phyloP scores from a whole-genome alignment of 2,113 vertebrate genomes.

The Laterallus jamaicensis region DNA sequence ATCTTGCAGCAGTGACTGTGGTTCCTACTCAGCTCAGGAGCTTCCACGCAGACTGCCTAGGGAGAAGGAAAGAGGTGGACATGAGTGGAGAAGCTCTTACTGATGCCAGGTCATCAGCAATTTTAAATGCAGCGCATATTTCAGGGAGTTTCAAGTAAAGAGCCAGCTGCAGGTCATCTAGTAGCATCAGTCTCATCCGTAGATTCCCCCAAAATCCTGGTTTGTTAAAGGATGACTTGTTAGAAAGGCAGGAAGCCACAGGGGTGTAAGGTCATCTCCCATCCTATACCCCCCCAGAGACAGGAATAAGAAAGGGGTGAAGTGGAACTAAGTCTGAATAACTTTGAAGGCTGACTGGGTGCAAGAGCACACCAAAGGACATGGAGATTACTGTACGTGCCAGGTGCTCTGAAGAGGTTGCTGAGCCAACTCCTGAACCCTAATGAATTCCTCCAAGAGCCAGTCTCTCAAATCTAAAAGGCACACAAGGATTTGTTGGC shows the following conservation, averaged over 20 bases:
- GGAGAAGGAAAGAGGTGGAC: not conserved
- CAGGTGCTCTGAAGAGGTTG: not conserved
- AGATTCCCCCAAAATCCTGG: not conserved
- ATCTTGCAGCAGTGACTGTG: not conserved
- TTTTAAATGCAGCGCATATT: not conserved
- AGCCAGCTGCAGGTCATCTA: not conserved
- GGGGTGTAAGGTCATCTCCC: not conserved
- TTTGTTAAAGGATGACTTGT: not conserved
- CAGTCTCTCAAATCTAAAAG: not conserved
- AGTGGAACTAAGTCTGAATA: not conserved
- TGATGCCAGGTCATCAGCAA: not conserved
- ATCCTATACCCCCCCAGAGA: not conserved
- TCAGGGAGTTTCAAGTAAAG: not conserved
- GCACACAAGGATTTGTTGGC: not conserved
- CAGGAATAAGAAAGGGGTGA: not conserved
- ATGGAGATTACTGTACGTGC: not conserved
- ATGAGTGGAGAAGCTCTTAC: not conserved
- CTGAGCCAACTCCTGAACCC: not conserved
- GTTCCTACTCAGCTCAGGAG: not conserved
- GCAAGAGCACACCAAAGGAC: not conserved
- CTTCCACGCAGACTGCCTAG: not conserved
- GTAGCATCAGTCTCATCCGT: not conserved
- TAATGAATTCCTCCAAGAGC: not conserved
- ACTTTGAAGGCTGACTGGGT: not conserved
- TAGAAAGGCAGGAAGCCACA: not conserved